Evolutionary conservation across 2,888 invertebrate genomes (phyloP).

Genomic region (Eristalis tenax): DNA sequence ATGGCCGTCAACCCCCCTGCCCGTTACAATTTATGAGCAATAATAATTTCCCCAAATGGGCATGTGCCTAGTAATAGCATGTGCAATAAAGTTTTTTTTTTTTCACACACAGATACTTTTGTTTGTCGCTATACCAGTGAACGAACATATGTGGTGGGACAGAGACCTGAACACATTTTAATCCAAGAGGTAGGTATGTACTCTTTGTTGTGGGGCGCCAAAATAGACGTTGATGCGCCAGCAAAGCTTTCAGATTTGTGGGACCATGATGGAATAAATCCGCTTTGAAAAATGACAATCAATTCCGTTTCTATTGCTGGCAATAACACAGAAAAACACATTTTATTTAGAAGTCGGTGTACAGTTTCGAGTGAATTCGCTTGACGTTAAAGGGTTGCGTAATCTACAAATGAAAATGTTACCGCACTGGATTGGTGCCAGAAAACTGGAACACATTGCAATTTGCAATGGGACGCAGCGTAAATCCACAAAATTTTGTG

Average conservation of each 20-base stretch:
- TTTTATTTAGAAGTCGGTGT: slow-evolving; percentile 27
- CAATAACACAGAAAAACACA: slow-evolving; percentile 8
- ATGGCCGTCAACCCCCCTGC: background rate
- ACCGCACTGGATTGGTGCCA: background rate
- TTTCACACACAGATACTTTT: background rate
- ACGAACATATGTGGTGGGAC: background rate
- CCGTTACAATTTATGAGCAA: slow-evolving; percentile 12
- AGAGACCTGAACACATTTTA: background rate
- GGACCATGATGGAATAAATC: slow-evolving; percentile 6
- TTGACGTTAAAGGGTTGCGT: slow-evolving; percentile 15
- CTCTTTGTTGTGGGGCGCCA: slow-evolving; percentile 1
- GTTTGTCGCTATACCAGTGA: background rate
- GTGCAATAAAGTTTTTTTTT: background rate
- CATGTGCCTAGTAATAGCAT: slow-evolving; percentile 13
- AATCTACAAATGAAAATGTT: slow-evolving; percentile 6
- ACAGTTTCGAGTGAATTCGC: slow-evolving; percentile 13
- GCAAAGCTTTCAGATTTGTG: background rate
- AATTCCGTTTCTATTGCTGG: slow-evolving; percentile 10
- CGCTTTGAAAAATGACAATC: slow-evolving; percentile 43
- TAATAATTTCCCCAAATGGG: slow-evolving; percentile 23
- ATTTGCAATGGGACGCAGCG: background rate
- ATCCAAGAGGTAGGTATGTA: background rate
- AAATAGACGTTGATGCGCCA: slow-evolving; percentile 1
- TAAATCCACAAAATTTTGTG: background rate
- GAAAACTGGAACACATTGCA: background rate